These are phyloP conservation scores for Micrasema longulum DNA, from an alignment of 1,140 invertebrate genomes.

Conservation along the genomic window DNA sequence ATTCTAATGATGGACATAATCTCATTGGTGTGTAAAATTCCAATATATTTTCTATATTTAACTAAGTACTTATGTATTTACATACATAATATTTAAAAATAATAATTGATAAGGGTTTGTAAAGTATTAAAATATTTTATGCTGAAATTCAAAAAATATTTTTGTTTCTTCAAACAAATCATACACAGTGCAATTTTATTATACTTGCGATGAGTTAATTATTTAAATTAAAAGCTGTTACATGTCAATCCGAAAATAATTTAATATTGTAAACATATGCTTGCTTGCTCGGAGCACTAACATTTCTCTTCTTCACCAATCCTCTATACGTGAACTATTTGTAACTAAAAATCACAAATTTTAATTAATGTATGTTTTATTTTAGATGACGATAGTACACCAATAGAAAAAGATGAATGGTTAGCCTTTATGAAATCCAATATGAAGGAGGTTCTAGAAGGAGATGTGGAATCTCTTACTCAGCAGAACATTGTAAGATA, in stretches of 20 bases:
- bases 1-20: constrained; percentile 46
- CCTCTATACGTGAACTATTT: too few species aligned
- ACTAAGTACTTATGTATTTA: neutral
- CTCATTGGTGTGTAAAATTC: constrained; percentile 45
- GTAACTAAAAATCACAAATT: neutral
- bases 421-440: constrained; percentile 78
- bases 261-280: too few species aligned
- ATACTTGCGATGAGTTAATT: too few species aligned
- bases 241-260: too few species aligned
- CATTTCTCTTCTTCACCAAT: too few species aligned
- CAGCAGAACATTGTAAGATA: constrained; percentile 76
- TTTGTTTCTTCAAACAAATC: too few species aligned
- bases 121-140: too few species aligned
- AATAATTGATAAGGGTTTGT: neutral
- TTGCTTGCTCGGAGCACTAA: too few species aligned
- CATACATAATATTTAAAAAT: neutral
- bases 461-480: constrained; percentile 77
- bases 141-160: too few species aligned
- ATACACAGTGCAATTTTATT: too few species aligned
- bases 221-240: too few species aligned
- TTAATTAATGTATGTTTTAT: constrained; percentile 15
- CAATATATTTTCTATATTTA: neutral
- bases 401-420: constrained; percentile 88
- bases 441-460: constrained; percentile 78
- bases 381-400: constrained; percentile 62